Conservation (phyloP, 2,113 vertebrate species). For the Carlito syrichta region DNA sequence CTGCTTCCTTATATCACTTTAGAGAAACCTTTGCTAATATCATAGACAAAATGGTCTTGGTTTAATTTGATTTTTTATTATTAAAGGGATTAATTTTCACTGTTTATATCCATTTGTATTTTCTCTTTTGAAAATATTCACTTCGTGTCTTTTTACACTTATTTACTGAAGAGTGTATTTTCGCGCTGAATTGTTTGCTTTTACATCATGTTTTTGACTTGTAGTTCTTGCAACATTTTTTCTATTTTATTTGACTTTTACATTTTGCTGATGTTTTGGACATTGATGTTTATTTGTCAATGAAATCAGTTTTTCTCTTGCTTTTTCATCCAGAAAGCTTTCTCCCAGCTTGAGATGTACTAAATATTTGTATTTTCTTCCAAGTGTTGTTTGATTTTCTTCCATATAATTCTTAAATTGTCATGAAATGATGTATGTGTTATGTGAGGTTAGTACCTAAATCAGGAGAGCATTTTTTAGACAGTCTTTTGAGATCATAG, state of each 20-base stretch:
- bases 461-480: neutral
- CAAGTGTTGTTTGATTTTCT: slow-evolving; percentile 10
- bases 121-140: neutral
- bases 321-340: neutral
- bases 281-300: neutral
- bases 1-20: neutral
- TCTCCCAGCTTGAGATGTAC: neutral
- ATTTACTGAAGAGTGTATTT: neutral
- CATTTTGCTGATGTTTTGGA: neutral
- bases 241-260: neutral
- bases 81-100: neutral
- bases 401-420: neutral
- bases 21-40: neutral
- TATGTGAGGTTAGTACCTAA: neutral
- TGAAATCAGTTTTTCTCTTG: neutral
- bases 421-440: neutral
- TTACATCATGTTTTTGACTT: neutral
- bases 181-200: neutral
- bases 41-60: neutral
- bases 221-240: neutral
- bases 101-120: neutral
- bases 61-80: neutral
- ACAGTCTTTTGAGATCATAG: neutral
- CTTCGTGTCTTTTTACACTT: neutral
- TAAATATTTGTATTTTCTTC: neutral